Evolutionary conservation across 1,140 invertebrate species (phyloP).

Genomic region (Brachystomella parvula): DNA sequence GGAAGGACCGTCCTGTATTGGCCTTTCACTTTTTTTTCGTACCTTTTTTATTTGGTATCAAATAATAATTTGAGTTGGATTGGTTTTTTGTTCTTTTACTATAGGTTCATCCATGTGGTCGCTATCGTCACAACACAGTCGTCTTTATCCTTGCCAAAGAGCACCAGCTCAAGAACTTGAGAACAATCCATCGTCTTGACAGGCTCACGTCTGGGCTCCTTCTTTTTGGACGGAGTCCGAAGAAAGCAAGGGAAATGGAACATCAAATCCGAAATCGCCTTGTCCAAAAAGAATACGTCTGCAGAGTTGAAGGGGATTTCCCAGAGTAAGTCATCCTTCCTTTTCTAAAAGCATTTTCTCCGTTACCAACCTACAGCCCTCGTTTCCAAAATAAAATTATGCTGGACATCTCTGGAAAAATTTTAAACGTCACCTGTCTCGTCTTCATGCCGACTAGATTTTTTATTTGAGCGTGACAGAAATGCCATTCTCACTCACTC

Average conservation of each 20-base stretch:
- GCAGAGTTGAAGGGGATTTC: slow-evolving; percentile 91
- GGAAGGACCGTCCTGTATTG: no score
- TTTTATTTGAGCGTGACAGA: no score
- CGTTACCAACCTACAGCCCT: not conserved
- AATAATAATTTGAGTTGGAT: slow-evolving; percentile 16
- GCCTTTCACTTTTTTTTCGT: no score
- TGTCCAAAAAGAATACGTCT: slow-evolving; percentile 94
- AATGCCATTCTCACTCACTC: no score
- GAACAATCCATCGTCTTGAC: slow-evolving; percentile 85
- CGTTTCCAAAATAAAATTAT: no score
- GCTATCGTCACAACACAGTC: slow-evolving; percentile 92
- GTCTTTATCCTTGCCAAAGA: slow-evolving; percentile 95
- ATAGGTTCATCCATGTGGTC: slow-evolving; percentile 91
- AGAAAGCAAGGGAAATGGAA: slow-evolving; percentile 85
- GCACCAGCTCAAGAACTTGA: slow-evolving; percentile 83
- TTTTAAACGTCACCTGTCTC: no score
- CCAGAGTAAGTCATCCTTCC: slow-evolving; percentile 66
- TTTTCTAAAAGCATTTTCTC: slow-evolving; percentile 6
- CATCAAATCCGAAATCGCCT: slow-evolving; percentile 84
- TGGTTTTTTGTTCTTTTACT: slow-evolving; percentile 33
- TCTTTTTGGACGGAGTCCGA: slow-evolving; percentile 63
- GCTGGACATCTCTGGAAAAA: no score
- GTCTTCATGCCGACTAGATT: no score
- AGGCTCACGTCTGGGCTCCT: slow-evolving; percentile 88
- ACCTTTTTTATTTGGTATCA: not conserved